A percentile compares a stretch with the other conserved stretches of the same genome.
These are phyloP conservation scores for Zosterops borbonicus DNA, from an alignment of 2,113 vertebrate species.

Conservation along the genomic window DNA sequence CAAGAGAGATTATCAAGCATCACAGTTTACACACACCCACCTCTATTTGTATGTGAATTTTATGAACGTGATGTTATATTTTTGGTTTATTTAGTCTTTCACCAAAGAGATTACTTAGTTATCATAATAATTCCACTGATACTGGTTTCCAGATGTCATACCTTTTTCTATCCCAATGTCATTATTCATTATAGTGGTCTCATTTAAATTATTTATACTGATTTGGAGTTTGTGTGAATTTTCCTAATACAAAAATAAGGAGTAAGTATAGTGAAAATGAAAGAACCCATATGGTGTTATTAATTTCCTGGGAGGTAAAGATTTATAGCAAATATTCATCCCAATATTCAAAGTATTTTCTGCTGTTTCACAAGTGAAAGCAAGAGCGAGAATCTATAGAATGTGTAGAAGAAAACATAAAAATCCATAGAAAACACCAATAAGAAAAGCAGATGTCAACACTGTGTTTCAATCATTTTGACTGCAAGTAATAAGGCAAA, in stretches of 20 bases:
- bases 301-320: background rate
- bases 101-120: background rate
- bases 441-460: background rate
- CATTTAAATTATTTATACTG: background rate
- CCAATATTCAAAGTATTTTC: background rate
- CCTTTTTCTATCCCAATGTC: background rate
- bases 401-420: background rate
- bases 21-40: background rate
- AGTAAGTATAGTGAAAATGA: background rate
- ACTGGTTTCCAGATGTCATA: background rate
- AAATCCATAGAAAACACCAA: background rate
- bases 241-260: background rate
- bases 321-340: background rate
- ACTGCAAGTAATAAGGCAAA: background rate
- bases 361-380: background rate
- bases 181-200: background rate
- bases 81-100: background rate
- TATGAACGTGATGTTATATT: background rate
- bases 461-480: background rate
- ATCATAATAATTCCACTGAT: background rate
- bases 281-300: background rate
- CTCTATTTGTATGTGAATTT: background rate
- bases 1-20: background rate
- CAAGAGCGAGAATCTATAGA: background rate
- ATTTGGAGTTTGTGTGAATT: background rate